Evolutionary conservation across 2,888 invertebrate genomes (phyloP).

Genomic region (Leptopilina myrica): DNA sequence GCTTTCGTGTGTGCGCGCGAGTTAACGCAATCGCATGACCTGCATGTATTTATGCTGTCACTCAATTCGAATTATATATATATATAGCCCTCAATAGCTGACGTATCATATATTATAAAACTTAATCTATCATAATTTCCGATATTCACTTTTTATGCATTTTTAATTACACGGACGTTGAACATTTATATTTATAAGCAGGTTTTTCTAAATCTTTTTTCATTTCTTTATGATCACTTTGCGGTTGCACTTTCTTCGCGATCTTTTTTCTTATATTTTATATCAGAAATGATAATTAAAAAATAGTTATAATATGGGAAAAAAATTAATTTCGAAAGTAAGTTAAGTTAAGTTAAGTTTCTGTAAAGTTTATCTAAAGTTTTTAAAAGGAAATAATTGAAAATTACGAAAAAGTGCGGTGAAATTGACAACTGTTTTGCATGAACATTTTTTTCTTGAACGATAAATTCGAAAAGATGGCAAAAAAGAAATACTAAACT

Average conservation of each 20-base stretch:
- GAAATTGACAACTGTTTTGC: too few relatives aligned
- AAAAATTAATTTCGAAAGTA: too few relatives aligned
- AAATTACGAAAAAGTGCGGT: too few relatives aligned
- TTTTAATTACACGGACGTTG: constrained; percentile 53
- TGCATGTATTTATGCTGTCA: constrained; percentile 54
- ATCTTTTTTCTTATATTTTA: too few relatives aligned
- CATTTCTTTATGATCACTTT: constrained; percentile 39
- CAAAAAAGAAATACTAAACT: too few relatives aligned
- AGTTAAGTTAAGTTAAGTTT: too few relatives aligned
- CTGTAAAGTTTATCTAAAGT: too few relatives aligned
- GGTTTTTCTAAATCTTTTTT: constrained; percentile 54
- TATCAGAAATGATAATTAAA: too few relatives aligned
- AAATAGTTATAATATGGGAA: too few relatives aligned
- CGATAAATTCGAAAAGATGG: too few relatives aligned
- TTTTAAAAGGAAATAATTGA: too few relatives aligned
- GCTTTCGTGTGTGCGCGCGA: constrained; percentile 49
- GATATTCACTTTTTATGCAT: constrained; percentile 58
- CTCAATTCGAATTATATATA: constrained; percentile 63
- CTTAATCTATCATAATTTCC: constrained; percentile 65
- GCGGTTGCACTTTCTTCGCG: background rate
- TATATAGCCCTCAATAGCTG: constrained; percentile 60
- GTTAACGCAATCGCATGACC: constrained; percentile 58
- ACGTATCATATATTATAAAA: constrained; percentile 61
- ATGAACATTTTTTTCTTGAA: too few relatives aligned
- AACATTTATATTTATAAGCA: constrained; percentile 41